A percentile compares a stretch with the other conserved stretches of the same genome.
Evolutionary conservation across 92 coral and sea anemone genomes (phyloP).

Genomic region (Hydrozoanthus gracilis): DNA sequence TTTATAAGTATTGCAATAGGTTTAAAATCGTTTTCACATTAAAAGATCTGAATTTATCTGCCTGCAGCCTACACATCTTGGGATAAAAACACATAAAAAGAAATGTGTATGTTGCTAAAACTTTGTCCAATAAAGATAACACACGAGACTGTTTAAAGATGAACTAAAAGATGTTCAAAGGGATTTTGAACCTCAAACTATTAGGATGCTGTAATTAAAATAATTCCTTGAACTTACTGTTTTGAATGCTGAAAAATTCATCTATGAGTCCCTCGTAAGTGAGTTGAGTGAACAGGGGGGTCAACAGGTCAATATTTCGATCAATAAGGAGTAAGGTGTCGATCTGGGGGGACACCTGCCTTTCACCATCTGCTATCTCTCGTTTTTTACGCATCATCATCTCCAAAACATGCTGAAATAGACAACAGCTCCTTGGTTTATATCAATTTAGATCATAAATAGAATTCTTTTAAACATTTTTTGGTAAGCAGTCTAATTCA

Average conservation of each 20-base stretch:
- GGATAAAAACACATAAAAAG: no score
- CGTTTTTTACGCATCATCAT: constrained; percentile 96
- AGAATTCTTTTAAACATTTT: no score
- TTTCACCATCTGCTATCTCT: constrained; percentile 87
- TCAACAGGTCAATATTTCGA: constrained; percentile 86
- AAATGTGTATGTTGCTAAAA: no score
- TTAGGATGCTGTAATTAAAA: neutral
- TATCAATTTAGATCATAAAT: neutral
- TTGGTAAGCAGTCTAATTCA: no score
- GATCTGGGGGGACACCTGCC: constrained; percentile 92
- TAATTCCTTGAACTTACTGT: constrained; percentile 70
- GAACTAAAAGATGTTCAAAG: no score
- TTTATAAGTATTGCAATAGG: no score
- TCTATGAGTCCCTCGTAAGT: constrained; percentile 99
- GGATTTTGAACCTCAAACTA: neutral
- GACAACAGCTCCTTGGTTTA: neutral
- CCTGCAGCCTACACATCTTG: no score
- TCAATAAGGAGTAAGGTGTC: constrained; percentile 89
- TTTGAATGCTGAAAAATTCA: constrained; percentile 89
- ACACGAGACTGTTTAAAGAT: no score
- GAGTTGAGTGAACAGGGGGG: constrained; percentile 95
- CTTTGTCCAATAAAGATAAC: no score
- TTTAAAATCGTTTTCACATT: no score
- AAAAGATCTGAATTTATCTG: no score
- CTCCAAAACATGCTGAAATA: constrained; percentile 81